These are phyloP conservation scores for Chrysogorgia sp. DNA, from an alignment of 92 coral and sea anemone genomes.

Conservation along the genomic window DNA sequence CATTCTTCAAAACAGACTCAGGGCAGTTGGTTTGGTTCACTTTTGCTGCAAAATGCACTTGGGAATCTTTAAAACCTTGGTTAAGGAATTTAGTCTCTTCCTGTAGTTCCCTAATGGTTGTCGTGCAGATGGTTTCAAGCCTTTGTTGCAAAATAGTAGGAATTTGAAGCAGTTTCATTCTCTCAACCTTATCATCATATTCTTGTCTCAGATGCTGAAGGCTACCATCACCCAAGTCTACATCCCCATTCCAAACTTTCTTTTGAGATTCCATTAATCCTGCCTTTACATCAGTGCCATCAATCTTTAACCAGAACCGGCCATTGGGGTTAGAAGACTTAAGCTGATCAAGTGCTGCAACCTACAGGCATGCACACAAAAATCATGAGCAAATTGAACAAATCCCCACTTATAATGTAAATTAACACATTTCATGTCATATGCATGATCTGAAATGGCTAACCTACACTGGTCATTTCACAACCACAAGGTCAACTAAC, in stretches of 20 bases:
- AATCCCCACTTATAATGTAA: background rate
- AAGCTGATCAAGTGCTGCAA: constrained; percentile 22
- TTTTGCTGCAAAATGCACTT: constrained; percentile 43
- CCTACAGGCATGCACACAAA: background rate
- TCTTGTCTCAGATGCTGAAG: constrained; percentile 25
- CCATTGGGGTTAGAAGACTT: constrained; percentile 19
- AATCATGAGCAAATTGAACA: background rate
- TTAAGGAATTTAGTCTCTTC: constrained; percentile 41
- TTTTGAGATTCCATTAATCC: constrained; percentile 28
- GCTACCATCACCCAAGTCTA: constrained; percentile 37
- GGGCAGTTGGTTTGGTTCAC: constrained; percentile 48
- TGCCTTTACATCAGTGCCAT: constrained; percentile 31
- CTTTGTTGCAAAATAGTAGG: background rate
- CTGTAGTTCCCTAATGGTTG: constrained; percentile 17
- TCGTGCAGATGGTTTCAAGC: background rate
- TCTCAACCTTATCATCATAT: constrained; percentile 32
- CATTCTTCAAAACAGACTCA: constrained; percentile 52
- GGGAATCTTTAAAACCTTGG: constrained; percentile 41
- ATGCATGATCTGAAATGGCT: too few species aligned
- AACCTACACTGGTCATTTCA: too few species aligned
- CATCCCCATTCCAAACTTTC: constrained; percentile 38
- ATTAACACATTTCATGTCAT: background rate
- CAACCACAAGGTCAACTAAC: constrained; percentile 6
- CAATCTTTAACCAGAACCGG: constrained; percentile 43
- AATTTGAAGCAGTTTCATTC: constrained; percentile 18